A percentile compares a stretch with the other conserved stretches of the same genome.
These are phyloP conservation scores for Serripes groenlandicus DNA, from an alignment of 2,888 invertebrate genomes.

Conservation along the genomic window DNA sequence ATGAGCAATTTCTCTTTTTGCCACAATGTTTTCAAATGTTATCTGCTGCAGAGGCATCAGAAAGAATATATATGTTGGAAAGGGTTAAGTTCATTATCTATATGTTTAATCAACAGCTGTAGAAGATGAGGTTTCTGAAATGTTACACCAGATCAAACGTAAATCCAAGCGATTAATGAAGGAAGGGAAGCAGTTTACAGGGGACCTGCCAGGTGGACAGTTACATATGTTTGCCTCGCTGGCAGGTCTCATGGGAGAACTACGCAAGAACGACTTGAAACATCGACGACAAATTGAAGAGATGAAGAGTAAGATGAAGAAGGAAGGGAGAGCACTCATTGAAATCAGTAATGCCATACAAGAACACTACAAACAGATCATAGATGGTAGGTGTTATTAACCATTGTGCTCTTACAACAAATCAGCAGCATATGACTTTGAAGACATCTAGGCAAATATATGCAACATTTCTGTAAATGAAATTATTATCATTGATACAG, in stretches of 20 bases:
- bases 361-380: conserved; percentile 66
- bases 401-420: no score
- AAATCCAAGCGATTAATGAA: conserved; percentile 71
- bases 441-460: no score
- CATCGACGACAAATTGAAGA: conserved; percentile 70
- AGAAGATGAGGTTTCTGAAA: conserved; percentile 75
- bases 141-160: conserved; percentile 68
- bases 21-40: not conserved
- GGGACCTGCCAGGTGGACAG: conserved; percentile 71
- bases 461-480: no score
- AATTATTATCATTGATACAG: no score
- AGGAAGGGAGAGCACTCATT: conserved; percentile 68
- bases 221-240: conserved; percentile 70
- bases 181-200: conserved; percentile 60
- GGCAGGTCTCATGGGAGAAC: conserved; percentile 77
- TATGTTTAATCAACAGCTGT: no score
- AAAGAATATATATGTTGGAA: not conserved
- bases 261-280: conserved; percentile 65
- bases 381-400: conserved; percentile 68
- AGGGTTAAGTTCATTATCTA: no score
- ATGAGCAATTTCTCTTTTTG: no score
- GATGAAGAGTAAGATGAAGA: conserved; percentile 60
- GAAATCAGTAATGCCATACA: conserved; percentile 67
- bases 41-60: not conserved
- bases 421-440: no score